These are phyloP conservation scores for Drosophila pseudotakahashii DNA, from an alignment of 2,888 invertebrate genomes.

Conservation along the genomic window DNA sequence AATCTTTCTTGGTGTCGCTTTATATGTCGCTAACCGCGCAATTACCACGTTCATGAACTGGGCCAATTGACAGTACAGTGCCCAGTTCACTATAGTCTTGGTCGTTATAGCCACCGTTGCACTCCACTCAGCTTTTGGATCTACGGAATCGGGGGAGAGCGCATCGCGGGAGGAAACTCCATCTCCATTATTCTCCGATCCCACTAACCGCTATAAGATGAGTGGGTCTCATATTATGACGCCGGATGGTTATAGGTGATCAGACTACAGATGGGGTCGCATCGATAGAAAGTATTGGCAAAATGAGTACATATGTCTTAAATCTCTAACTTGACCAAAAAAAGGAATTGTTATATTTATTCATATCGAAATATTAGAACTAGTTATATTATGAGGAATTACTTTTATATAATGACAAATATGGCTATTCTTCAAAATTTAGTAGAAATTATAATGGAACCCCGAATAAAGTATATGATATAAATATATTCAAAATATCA, in stretches of 20 bases:
- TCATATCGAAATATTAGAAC: no score
- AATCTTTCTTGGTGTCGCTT: slow-evolving; percentile 42
- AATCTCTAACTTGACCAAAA: no score
- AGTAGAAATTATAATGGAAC: no score
- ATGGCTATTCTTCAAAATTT: no score
- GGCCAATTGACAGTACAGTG: slow-evolving; percentile 69
- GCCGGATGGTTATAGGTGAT: slow-evolving; percentile 2
- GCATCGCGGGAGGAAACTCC: slow-evolving; percentile 17
- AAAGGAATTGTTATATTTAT: no score
- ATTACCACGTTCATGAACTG: slow-evolving; percentile 77
- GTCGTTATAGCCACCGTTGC: slow-evolving; percentile 4
- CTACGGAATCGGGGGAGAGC: slow-evolving; percentile 13
- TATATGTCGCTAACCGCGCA: slow-evolving; percentile 73
- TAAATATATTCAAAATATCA: no score
- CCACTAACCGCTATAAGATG: slow-evolving; percentile 20
- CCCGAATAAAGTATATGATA: no score
- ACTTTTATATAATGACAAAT: no score
- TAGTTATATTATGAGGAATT: no score
- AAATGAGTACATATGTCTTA: no score
- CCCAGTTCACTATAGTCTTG: slow-evolving; percentile 9
- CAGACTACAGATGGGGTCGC: neutral
- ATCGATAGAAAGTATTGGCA: neutral
- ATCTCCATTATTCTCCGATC: slow-evolving; percentile 47
- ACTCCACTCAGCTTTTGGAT: neutral
- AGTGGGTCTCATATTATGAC: slow-evolving; percentile 38